Conservation (phyloP, 1,140 invertebrate genomes). For the Palaemon carinicauda region DNA sequence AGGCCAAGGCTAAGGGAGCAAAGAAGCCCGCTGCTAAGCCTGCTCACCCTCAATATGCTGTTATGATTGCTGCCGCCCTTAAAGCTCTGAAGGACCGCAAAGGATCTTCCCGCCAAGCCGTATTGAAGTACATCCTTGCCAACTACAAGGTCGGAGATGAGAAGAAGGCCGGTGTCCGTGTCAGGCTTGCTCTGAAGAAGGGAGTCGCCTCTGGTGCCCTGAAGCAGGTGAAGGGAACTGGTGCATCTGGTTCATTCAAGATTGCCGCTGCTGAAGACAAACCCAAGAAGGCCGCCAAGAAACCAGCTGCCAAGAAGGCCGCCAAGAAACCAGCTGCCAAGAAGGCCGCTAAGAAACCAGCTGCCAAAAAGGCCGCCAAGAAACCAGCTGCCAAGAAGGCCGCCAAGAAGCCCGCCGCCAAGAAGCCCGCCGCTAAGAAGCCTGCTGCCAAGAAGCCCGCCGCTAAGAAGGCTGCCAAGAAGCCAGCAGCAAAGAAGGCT, state of each 20-base stretch:
- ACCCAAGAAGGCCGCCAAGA: slow-evolving; percentile 27
- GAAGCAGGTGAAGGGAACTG: slow-evolving; percentile 46
- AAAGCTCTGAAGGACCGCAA: slow-evolving; percentile 31
- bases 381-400: slow-evolving; percentile 21
- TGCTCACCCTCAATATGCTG: slow-evolving; percentile 26
- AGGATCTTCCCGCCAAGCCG: slow-evolving; percentile 40
- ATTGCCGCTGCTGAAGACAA: slow-evolving; percentile 15
- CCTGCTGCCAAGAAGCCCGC: not conserved
- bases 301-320: slow-evolving; percentile 41
- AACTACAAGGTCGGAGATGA: slow-evolving; percentile 38
- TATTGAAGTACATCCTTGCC: slow-evolving; percentile 37
- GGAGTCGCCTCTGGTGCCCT: slow-evolving; percentile 9
- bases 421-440: slow-evolving; percentile 51
- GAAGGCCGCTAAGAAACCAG: slow-evolving; percentile 24
- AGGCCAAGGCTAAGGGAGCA: slow-evolving; percentile 26
- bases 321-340: not conserved
- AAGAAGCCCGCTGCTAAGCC: slow-evolving; percentile 28
- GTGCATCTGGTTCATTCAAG: slow-evolving; percentile 42
- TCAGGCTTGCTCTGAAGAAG: slow-evolving; percentile 40
- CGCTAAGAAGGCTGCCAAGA: not conserved
- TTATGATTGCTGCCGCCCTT: slow-evolving; percentile 29
- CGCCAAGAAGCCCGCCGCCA: slow-evolving; percentile 53
- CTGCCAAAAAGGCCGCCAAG: slow-evolving; percentile 16
- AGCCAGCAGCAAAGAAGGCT: slow-evolving; percentile 10
- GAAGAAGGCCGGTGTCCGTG: slow-evolving; percentile 40